Percentiles rank a stretch among this genome's conserved stretches.
phyloP scores from a whole-genome alignment of 2,797 vertebrate genomes.

The Pagetopsis macropterus region DNA sequence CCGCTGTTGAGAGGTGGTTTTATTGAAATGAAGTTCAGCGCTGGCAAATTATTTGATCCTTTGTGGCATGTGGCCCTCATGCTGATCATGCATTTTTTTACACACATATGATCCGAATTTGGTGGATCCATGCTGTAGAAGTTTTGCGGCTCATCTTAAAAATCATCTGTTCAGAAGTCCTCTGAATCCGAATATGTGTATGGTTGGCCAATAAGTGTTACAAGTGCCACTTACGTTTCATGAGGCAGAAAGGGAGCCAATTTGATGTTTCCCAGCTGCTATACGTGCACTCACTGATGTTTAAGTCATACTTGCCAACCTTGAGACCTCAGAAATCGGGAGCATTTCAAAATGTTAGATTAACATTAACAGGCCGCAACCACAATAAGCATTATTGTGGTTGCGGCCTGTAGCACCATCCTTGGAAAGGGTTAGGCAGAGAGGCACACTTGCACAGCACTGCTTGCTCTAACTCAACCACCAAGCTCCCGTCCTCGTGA shows the following conservation, averaged over 20 bases:
- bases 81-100: conserved; percentile 7
- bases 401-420: too few species aligned
- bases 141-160: conserved; percentile 7
- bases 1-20: conserved; percentile 6
- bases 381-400: too few species aligned
- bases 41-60: conserved; percentile 24
- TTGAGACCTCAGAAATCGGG: too few species aligned
- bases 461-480: conserved; percentile 22
- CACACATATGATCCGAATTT: neutral
- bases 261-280: conserved; percentile 49
- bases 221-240: conserved; percentile 37
- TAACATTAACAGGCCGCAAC: too few species aligned
- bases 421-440: neutral
- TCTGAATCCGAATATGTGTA: neutral
- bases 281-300: conserved; percentile 33
- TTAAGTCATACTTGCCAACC: conserved; percentile 14
- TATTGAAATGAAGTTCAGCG: conserved; percentile 41
- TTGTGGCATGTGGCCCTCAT: conserved; percentile 37
- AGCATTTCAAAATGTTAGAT: too few species aligned
- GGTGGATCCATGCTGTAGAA: neutral
- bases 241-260: neutral
- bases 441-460: conserved; percentile 20
- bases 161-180: conserved; percentile 16
- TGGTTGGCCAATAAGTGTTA: conserved; percentile 29
- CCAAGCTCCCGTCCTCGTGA: conserved; percentile 31